Evolutionary conservation across 2,113 vertebrate genomes (phyloP).

Genomic region (Malurus alboscapulatus): DNA sequence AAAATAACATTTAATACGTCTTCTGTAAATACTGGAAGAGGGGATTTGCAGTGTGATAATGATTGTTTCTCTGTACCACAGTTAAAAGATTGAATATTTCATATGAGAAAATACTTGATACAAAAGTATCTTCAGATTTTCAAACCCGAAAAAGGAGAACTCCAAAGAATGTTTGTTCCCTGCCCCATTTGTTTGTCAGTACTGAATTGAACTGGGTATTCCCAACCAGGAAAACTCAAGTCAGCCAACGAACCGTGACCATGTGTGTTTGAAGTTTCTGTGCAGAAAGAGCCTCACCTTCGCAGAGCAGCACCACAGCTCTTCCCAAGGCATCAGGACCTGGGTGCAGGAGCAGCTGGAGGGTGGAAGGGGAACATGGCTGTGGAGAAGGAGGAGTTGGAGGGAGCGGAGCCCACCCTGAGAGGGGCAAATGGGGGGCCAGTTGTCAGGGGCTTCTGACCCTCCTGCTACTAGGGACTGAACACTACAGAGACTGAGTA

Average conservation of each 20-base stretch:
- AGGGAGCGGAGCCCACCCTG: not conserved
- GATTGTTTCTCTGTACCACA: not conserved
- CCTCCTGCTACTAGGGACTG: not conserved
- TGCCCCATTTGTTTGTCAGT: not conserved
- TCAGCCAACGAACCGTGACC: not conserved
- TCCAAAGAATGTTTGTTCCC: not conserved
- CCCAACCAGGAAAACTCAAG: not conserved
- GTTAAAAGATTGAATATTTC: not conserved
- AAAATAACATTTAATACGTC: constrained; percentile 1
- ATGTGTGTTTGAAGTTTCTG: fast-evolving
- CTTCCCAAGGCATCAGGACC: not conserved
- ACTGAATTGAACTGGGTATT: not conserved
- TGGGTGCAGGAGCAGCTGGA: no score
- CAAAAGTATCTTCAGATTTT: not conserved
- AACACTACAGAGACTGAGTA: fast-evolving
- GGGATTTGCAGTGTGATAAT: not conserved
- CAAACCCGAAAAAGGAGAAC: not conserved
- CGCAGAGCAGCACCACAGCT: not conserved
- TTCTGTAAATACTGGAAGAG: constrained; percentile 16
- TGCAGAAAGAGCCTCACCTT: fast-evolving
- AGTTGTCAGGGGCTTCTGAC: not conserved
- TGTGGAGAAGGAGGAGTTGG: not conserved
- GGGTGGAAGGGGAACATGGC: fast-evolving
- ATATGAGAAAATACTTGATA: not conserved
- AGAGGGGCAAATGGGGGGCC: fast-evolving